Evolutionary conservation across 1,140 invertebrate genomes (phyloP), one percentile per base, ranked within the genome.

Genomic region (Panagrolaimus sp.): DNA sequence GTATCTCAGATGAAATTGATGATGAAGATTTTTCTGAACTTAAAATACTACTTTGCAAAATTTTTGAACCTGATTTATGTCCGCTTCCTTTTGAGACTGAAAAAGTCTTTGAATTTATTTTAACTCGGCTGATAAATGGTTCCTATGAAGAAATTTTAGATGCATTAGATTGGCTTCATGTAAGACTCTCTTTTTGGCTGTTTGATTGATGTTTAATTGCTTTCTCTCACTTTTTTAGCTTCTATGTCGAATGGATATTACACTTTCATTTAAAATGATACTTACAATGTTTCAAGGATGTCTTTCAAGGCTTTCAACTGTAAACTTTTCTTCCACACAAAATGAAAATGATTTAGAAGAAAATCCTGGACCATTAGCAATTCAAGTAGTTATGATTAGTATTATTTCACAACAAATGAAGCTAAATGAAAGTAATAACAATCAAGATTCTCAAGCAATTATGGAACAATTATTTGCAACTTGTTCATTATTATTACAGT

Each of bases 361-460:
- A 16, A 74, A 73, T 27, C 67, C 74, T 27, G 76, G 72, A 4
- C 71, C 78, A 16, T 42, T 78, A 8, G 91, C 91, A 4, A 96
- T 93, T 79, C 96, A 92, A 83, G 92, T 97, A 71, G 87, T 97
- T 2, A 97, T 97, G 93, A 85, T 97, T 65, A 95, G 98, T 83
- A 90, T 97, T 72, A 84, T 96, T 45, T 84, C 96, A 4, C 95
- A 95, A 86, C 95, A 98, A 90, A 89, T 97, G 88, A 92, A 96
- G 81, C 85, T 97, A 1, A 93, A 96, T 85, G 90, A 92, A 72
- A 87, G 91, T n/a, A 90, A 91, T 68, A 88, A 88, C 69, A n/a
- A n/a, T n/a, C 90, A 94, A 77, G 88, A 87, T 66, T 91, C 66
- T 44, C 48, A 65, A 13, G 14, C 75, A 14, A 8, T 71, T 13